Base-by-base conservation (phyloP, 2,888 invertebrate species). In the Mellilla xanthometata region DNA sequence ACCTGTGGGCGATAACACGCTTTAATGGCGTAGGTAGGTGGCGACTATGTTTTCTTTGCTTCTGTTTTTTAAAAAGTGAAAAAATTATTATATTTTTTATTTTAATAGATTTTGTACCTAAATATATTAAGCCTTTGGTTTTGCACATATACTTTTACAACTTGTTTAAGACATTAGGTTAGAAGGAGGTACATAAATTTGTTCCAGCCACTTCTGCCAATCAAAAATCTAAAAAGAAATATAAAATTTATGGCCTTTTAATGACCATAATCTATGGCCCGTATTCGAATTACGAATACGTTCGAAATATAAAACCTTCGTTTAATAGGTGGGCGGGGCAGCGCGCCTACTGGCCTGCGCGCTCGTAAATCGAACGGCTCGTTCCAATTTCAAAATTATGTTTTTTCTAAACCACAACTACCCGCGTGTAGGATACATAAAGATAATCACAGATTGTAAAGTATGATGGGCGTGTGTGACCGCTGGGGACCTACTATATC, bases 301-400 rank as follows among this genome's bases (percentile, higher is more conserved):
- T 48, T 34, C 39, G 39, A 49, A 49, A 51, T 41, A 47, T 39
- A 56, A 62, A 64, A 65, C 52, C 39, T 32, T 49, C 43, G 45
- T 64, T 62, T 74, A 76, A 74, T 74, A 61, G 65, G 48, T 33
- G 72, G 77, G 77, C 72, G 76, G 55, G 64, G 62, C 61, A 39
- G 60, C 43, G 59, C 62, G 64, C 71, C 72, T 72, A 70, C 77
- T 63, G 75, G 71, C 57, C 63, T 66, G 62, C 68, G 65, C 58
- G 65, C 49, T 57, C 65, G 62, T 73, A 72, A 72, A 73, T 71
- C 58, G 52, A 48, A 54, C 52, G 47, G 30, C 46, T 52, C 49
- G 48, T 55, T 50, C 45, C 42, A 49, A 49, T 51, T 50, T 49
- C 48, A 44, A 55, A 56, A 56, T 56, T 53, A 51, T 48, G 51